Base-by-base conservation (phyloP, 2,888 invertebrate species). In the Laothoe populi region DNA sequence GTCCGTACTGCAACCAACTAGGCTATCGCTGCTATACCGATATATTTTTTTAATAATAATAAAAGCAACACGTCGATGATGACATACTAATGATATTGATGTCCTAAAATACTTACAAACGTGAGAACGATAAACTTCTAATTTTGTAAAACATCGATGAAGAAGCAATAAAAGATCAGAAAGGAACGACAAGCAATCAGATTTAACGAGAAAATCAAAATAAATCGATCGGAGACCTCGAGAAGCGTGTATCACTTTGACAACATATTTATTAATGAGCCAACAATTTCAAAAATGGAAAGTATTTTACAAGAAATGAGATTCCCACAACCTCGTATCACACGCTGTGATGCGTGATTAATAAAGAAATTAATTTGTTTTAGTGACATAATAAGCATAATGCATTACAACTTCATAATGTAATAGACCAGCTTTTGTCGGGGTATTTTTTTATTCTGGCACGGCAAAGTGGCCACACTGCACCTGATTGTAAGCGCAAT, bases 141-240 rank as follows among this genome's bases (percentile, higher is more conserved):
- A 49, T 57, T 61, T 57, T 53, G 64, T 66, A 59, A 67, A 64
- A 64, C 62, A 63, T 58, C 26, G 45, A 45, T 45, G 45, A 45
- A 59, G 58, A 16, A 16, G 24, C 19, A 59, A 59, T 59, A 59
- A 59, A 59, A 45, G 21, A 62, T 64, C 40, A 66, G 64, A 68
- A 64, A 40, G 66, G 66, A 66, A 68, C 66, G 69, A 69, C 62
- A 65, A 62, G 64, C 64, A 42, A 69, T 68, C 63, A 61, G 24
- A 16, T 38, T 62, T 66, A 70, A 70, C 63, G 64, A 68, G 64
- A 61, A 65, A 64, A 42, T 63, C 62, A 60, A 61, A 66, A 42
- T 57, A 53, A 53, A 59, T 66, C 68, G 63, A 72, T 49, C 53
- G 49, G 49, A 31, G 31, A 35, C 16, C 48, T 48, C 48, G 13